These are phyloP conservation scores for Andinoacara biseriatus DNA, from an alignment of 2,113 vertebrate species.

Conservation along the genomic window DNA sequence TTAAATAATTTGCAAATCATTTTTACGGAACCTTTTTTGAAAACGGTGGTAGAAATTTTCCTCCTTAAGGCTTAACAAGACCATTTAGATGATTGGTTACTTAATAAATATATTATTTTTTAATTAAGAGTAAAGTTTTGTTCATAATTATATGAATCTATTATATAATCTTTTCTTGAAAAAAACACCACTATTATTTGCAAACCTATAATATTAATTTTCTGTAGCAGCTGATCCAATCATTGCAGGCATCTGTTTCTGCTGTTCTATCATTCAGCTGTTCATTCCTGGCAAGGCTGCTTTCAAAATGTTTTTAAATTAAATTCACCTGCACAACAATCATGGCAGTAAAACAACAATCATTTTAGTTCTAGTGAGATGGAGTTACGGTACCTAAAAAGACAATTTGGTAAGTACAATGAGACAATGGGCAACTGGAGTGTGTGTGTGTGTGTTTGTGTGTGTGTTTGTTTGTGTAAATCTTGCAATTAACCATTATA, in stretches of 20 bases:
- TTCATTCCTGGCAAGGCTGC: not conserved
- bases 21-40: no score
- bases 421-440: not conserved
- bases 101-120: no score
- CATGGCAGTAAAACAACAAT: not conserved
- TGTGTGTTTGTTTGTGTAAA: constrained; percentile 1
- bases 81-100: no score
- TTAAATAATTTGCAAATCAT: no score
- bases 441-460: not conserved
- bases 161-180: not conserved
- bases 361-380: not conserved
- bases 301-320: not conserved
- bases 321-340: not conserved
- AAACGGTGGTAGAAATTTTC: no score
- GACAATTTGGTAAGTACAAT: constrained; percentile 28
- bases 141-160: no score
- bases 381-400: not conserved
- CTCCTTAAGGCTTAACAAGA: no score
- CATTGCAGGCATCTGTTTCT: not conserved
- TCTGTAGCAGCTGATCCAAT: not conserved
- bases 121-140: not conserved
- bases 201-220: not conserved
- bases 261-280: not conserved
- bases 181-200: constrained; percentile 9
- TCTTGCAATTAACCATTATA: constrained; percentile 27